Percentiles rank a stretch among this genome's conserved stretches.
Conservation (phyloP, 2,888 invertebrate genomes). For the Exocentrus adspersus region DNA sequence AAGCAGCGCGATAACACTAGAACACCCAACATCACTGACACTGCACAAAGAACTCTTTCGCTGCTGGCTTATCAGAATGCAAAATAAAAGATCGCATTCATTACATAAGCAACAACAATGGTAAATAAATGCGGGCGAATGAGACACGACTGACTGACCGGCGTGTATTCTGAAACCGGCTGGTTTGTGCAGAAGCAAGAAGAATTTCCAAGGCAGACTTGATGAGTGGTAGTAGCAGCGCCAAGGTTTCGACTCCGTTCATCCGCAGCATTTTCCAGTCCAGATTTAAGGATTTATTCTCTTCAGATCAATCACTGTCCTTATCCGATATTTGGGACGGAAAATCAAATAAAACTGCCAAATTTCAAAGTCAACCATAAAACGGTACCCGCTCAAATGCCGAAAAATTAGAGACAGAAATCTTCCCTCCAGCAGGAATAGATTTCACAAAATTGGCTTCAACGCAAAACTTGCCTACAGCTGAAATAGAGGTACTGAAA, state of each 20-base stretch:
- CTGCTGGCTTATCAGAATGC: not conserved
- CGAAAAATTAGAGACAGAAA: too few relatives aligned
- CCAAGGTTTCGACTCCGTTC: slow-evolving; percentile 1
- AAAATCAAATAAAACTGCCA: too few relatives aligned
- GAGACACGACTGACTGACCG: slow-evolving; percentile 37
- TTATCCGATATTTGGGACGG: too few relatives aligned
- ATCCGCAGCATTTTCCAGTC: not conserved
- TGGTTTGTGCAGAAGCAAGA: slow-evolving; percentile 22
- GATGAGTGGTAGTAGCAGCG: slow-evolving; percentile 2
- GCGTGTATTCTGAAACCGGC: slow-evolving; percentile 37
- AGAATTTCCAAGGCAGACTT: slow-evolving; percentile 32
- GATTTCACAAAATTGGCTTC: too few relatives aligned
- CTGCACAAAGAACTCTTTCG: slow-evolving; percentile 4
- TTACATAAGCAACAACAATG: slow-evolving; percentile 33
- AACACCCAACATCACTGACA: slow-evolving; percentile 1
- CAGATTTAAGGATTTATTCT: not conserved
- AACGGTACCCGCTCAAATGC: too few relatives aligned
- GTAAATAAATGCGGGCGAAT: slow-evolving; percentile 35
- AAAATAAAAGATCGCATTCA: slow-evolving; percentile 21
- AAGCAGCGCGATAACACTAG: not conserved
- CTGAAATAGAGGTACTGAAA: too few relatives aligned
- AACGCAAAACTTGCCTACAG: too few relatives aligned
- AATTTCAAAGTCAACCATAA: too few relatives aligned
- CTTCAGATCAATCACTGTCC: too few relatives aligned
- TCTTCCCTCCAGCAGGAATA: too few relatives aligned